phyloP scores from a whole-genome alignment of 2,797 vertebrate species.

The Lagodon rhomboides region DNA sequence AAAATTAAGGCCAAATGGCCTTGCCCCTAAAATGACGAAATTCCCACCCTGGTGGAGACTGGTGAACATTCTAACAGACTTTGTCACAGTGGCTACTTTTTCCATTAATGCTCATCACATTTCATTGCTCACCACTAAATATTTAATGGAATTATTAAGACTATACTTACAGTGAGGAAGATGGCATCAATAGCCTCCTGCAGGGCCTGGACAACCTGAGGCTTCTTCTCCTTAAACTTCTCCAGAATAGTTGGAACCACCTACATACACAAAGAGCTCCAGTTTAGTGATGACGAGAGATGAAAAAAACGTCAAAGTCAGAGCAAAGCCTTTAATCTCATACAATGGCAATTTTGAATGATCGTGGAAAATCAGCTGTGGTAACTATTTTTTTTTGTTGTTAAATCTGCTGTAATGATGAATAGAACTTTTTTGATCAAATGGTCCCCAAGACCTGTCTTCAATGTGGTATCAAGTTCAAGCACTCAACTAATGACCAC shows the following conservation, averaged over 20 bases:
- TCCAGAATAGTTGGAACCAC: constrained; percentile 97
- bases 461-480: not conserved
- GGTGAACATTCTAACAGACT: too few relatives aligned
- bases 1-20: too few relatives aligned
- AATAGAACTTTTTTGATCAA: not conserved
- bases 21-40: too few relatives aligned
- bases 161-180: constrained; percentile 94
- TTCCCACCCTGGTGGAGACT: not conserved
- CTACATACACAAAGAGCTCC: constrained; percentile 72
- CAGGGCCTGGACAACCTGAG: constrained; percentile 95
- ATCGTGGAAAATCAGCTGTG: not conserved
- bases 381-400: not conserved
- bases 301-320: not conserved
- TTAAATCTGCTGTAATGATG: not conserved
- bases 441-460: not conserved
- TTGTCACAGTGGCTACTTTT: not conserved
- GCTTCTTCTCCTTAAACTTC: constrained; percentile 99
- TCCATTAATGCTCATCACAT: not conserved
- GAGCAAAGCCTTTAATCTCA: not conserved
- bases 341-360: not conserved
- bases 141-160: not conserved
- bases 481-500: not conserved
- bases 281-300: not conserved
- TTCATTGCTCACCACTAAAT: not conserved
- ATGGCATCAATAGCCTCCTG: constrained; percentile 98